Evolutionary conservation across 2,113 vertebrate species (phyloP).

Genomic region (Zootoca vivipara): DNA sequence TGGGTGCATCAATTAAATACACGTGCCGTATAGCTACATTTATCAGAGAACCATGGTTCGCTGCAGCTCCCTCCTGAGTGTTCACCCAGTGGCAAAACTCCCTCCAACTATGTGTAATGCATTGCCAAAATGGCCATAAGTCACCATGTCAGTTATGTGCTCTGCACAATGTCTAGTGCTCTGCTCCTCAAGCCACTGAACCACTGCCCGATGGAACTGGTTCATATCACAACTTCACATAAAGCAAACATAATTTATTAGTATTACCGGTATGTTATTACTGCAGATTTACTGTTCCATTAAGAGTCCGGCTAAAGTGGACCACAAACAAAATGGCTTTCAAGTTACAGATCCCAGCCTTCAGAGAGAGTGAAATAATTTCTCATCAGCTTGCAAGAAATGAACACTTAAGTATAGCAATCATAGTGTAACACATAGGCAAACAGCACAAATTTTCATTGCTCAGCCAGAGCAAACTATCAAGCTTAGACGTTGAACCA

Average conservation of each 20-base stretch:
- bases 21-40: neutral
- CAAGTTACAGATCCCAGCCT: neutral
- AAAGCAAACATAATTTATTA: neutral
- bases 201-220: neutral
- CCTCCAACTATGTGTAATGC: neutral
- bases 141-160: neutral
- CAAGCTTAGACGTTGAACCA: neutral
- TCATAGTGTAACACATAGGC: neutral
- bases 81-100: neutral
- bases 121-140: neutral
- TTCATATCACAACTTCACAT: neutral
- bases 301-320: neutral
- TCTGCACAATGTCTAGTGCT: neutral
- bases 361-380: neutral
- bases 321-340: neutral
- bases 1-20: no score
- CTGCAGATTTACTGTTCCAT: neutral
- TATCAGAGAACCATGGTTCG: neutral
- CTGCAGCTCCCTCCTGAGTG: neutral
- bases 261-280: neutral
- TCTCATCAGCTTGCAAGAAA: slow-evolving; percentile 1
- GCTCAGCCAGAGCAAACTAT: neutral
- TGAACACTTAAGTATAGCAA: slow-evolving; percentile 5
- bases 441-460: neutral
- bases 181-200: neutral